Percentiles rank a stretch among this genome's conserved stretches.
Evolutionary conservation across 2,888 invertebrate genomes (phyloP).

Genomic region (Listrodromus nycthemerus): DNA sequence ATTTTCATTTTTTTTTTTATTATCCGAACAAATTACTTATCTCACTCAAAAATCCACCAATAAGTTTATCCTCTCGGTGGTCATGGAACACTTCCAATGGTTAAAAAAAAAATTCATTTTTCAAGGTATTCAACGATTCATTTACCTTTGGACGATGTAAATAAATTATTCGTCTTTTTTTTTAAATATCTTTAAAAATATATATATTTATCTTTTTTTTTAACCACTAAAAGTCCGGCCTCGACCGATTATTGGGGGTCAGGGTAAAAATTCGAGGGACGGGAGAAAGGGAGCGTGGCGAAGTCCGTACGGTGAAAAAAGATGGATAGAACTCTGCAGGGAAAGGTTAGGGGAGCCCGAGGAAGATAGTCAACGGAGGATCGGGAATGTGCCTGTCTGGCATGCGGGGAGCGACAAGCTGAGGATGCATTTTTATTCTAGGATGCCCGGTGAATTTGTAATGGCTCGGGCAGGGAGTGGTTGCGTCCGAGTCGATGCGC

Average conservation of each 20-base stretch:
- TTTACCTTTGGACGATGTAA: no score
- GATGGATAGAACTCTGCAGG: not conserved
- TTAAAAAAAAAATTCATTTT: no score
- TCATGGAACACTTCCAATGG: no score
- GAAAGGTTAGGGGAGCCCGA: constrained; percentile 15
- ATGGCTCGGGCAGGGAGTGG: constrained; percentile 74
- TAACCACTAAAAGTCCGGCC: no score
- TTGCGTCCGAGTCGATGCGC: constrained; percentile 52
- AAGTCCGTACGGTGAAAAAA: not conserved
- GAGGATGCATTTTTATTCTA: constrained; percentile 78
- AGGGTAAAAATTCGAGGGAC: not conserved
- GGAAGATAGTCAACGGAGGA: constrained; percentile 40
- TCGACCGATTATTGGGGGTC: not conserved
- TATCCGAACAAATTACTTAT: no score
- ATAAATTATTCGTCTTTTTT: no score
- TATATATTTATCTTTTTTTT: no score
- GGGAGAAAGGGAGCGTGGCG: not conserved
- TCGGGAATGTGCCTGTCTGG: constrained; percentile 72
- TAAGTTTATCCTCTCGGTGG: no score
- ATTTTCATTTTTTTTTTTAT: no score
- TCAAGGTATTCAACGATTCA: no score
- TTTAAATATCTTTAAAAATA: no score
- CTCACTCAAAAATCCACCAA: no score
- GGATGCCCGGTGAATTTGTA: constrained; percentile 75
- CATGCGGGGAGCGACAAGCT: constrained; percentile 70